Conservation (phyloP, 2,888 invertebrate species). For the Merodon equestris region DNA sequence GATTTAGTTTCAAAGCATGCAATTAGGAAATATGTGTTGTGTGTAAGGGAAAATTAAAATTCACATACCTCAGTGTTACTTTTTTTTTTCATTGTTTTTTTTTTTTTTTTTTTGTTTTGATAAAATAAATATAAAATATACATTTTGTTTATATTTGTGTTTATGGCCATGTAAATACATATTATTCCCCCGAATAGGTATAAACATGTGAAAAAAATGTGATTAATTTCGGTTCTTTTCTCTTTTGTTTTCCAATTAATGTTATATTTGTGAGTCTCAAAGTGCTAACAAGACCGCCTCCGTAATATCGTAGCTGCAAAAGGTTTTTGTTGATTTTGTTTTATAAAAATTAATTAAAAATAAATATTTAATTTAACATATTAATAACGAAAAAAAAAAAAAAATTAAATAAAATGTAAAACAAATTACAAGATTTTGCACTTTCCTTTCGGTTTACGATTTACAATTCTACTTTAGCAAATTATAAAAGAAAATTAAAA, state of each 20-base stretch:
- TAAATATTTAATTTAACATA: conserved; percentile 39
- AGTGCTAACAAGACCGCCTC: conserved; percentile 78
- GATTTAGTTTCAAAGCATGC: conserved; percentile 36
- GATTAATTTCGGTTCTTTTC: conserved; percentile 16
- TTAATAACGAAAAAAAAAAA: conserved; percentile 31
- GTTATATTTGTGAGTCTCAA: conserved; percentile 70
- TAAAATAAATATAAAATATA: conserved; percentile 44
- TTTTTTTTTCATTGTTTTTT: conserved; percentile 6
- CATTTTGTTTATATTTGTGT: conserved; percentile 4
- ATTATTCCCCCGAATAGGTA: conserved; percentile 30
- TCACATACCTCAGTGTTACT: conserved; percentile 57
- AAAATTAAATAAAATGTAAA: conserved; percentile 7
- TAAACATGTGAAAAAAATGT: conserved; percentile 46
- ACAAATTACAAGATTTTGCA: conserved; percentile 21
- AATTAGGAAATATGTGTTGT: conserved; percentile 40
- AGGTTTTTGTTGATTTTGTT: conserved; percentile 34
- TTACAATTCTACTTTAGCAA: conserved; percentile 39
- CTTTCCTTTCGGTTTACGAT: conserved; percentile 23
- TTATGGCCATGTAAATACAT: conserved; percentile 10
- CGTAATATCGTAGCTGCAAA: conserved; percentile 77
- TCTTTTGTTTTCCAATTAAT: conserved; percentile 52
- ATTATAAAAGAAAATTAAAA: conserved; percentile 15
- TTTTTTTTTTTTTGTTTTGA: conserved; percentile 25
- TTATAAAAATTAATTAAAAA: conserved; percentile 41
- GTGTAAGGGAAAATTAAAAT: conserved; percentile 62